Base-by-base conservation (phyloP, 2,888 invertebrate species). In the Stenodera caucasica region DNA sequence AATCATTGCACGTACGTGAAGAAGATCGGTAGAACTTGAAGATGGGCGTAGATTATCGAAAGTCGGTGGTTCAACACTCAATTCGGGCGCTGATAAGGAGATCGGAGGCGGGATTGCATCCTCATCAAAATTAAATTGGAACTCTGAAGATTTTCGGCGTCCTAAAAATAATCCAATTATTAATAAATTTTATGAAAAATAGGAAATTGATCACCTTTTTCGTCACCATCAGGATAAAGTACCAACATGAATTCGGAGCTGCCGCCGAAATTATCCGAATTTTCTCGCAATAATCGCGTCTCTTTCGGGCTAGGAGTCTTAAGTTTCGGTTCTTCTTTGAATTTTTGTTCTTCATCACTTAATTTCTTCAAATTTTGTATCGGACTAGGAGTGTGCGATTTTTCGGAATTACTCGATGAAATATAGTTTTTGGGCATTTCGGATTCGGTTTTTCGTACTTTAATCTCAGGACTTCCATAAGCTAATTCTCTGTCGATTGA, bases 191-290 rank as follows among this genome's bases (percentile, higher is more conserved):
- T n/a, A 45, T 11, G 11, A 2, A 45, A 21, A 21, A 11, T 4
- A 4, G 11, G 4, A 21, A 11, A 21, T 12, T 5, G 3, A 45
- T 23, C 70, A 79, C 79, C 77, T 75, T 72, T 71, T 57, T 74
- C 70, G 60, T 72, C 72, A 66, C 73, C 76, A 65, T 77, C 78
- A 53, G 80, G 77, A 67, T 78, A 78, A 21, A 93, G 83, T 54
- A 92, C 90, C 66, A 92, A 82, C 90, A 93, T 91, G 74, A 92
- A 90, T 78, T 93, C 93, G 55, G 89, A 90, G 79, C 91, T 91
- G 40, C 87, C 89, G 54, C 86, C 85, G 49, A 82, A 70, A 55
- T 82, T 83, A 68, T 81, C 83, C 55, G 80, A 81, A 49, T 80
- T 81, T 61, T 77, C 73, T 69, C 63, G 64, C 49, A 63, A 58